A percentile compares a stretch with the other conserved stretches of the same genome.
phyloP scores from a whole-genome alignment of 2,888 invertebrate species.

The Xestia xanthographa region DNA sequence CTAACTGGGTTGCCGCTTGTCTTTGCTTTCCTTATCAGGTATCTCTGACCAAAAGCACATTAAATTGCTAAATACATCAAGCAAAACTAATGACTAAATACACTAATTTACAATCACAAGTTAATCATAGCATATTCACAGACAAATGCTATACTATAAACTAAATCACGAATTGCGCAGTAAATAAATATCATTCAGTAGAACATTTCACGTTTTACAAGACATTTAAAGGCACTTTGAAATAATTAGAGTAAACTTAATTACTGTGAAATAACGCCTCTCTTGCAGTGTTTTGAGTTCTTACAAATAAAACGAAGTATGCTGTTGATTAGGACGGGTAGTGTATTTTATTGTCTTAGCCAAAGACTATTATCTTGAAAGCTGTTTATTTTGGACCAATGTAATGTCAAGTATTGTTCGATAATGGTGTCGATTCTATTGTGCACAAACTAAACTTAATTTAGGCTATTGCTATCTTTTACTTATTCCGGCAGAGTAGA shows the following conservation, averaged over 20 bases:
- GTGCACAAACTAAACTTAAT: too few species aligned
- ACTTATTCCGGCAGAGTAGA: too few species aligned
- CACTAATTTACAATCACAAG: not conserved
- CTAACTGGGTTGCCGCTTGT: not conserved
- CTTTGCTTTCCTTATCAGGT: not conserved
- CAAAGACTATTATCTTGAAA: not conserved
- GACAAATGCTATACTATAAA: not conserved
- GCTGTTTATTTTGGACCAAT: not conserved
- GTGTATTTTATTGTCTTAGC: not conserved
- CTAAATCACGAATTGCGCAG: constrained; percentile 37
- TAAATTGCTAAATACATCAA: not conserved
- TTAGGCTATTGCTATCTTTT: too few species aligned
- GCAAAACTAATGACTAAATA: not conserved
- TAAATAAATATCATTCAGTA: constrained; percentile 31
- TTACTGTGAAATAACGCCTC: constrained; percentile 14
- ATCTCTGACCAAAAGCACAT: not conserved
- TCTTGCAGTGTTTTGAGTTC: constrained; percentile 8
- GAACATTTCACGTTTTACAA: constrained; percentile 34
- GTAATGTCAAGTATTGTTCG: not conserved
- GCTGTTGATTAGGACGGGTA: not conserved
- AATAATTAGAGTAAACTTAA: constrained; percentile 45
- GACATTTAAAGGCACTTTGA: constrained; percentile 51
- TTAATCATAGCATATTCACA: constrained; percentile 10
- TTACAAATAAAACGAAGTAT: not conserved
- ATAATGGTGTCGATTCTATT: too few species aligned